Conservation (phyloP, 1,140 invertebrate genomes). For the Neodiprion fabricii region DNA sequence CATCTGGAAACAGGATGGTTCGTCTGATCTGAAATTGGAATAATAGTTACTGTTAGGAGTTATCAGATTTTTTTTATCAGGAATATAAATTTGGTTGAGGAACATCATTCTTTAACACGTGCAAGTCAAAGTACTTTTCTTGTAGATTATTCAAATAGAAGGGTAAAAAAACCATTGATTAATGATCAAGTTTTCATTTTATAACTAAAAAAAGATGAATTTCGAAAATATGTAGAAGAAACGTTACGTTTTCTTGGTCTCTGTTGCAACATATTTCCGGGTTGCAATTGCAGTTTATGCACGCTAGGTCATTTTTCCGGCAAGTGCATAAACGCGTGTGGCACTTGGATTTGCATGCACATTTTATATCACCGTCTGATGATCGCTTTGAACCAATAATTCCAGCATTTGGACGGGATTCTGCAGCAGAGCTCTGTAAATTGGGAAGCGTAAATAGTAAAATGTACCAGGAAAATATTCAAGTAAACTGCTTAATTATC, state of each 20-base stretch:
- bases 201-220: too few species aligned
- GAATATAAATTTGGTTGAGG: too few species aligned
- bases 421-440: conserved; percentile 38
- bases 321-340: conserved; percentile 66
- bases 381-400: conserved; percentile 55
- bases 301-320: conserved; percentile 58
- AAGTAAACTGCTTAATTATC: too few species aligned
- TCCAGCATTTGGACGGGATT: conserved; percentile 19
- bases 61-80: neutral
- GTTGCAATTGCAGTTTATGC: conserved; percentile 65
- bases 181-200: neutral
- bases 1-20: neutral
- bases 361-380: conserved; percentile 63
- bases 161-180: neutral
- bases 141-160: too few species aligned
- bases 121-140: too few species aligned
- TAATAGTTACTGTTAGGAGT: neutral
- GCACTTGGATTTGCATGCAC: conserved; percentile 68
- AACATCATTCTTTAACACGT: too few species aligned
- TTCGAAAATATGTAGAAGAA: too few species aligned
- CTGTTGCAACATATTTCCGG: conserved; percentile 60
- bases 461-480: too few species aligned
- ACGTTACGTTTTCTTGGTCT: conserved; percentile 37
- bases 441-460: neutral
- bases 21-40: neutral